A percentile compares a stretch with the other conserved stretches of the same genome.
Conservation (phyloP, 2,888 invertebrate species). For the Conomelus anceps region DNA sequence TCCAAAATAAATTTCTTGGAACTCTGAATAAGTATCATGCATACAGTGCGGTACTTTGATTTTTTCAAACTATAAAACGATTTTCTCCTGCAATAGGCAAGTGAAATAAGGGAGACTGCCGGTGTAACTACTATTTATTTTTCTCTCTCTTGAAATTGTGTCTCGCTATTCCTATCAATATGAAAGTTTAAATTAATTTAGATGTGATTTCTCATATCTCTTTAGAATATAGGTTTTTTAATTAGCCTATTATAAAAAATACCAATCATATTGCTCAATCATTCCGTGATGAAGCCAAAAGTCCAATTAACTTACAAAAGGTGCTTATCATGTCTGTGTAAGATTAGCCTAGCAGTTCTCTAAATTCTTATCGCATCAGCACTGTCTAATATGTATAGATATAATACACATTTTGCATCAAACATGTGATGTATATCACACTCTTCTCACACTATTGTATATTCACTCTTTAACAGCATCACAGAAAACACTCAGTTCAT, state of each 20-base stretch:
- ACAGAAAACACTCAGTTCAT: background rate
- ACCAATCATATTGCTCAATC: slow-evolving; percentile 28
- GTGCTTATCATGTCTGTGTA: slow-evolving; percentile 24
- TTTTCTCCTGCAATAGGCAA: no score
- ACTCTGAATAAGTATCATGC: no score
- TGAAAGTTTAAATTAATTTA: no score
- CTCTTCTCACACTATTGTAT: background rate
- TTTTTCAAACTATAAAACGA: no score
- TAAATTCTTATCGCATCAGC: slow-evolving; percentile 16
- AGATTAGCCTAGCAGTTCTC: slow-evolving; percentile 24
- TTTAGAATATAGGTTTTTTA: background rate
- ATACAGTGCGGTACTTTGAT: no score
- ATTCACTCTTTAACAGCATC: background rate
- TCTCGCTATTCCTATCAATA: no score
- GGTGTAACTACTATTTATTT: background rate
- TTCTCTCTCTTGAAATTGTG: no score
- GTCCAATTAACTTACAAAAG: slow-evolving; percentile 22
- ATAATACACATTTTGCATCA: background rate
- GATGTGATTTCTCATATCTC: background rate
- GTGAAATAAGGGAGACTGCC: no score
- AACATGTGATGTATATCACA: background rate
- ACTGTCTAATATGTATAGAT: slow-evolving; percentile 14
- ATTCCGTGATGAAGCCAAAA: slow-evolving; percentile 5
- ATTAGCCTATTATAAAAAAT: slow-evolving; percentile 3
- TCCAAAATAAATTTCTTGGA: no score